Evolutionary conservation across 2,797 vertebrate genomes (phyloP), one percentile per base, ranked within the genome.

Genomic region (Emys orbicularis): DNA sequence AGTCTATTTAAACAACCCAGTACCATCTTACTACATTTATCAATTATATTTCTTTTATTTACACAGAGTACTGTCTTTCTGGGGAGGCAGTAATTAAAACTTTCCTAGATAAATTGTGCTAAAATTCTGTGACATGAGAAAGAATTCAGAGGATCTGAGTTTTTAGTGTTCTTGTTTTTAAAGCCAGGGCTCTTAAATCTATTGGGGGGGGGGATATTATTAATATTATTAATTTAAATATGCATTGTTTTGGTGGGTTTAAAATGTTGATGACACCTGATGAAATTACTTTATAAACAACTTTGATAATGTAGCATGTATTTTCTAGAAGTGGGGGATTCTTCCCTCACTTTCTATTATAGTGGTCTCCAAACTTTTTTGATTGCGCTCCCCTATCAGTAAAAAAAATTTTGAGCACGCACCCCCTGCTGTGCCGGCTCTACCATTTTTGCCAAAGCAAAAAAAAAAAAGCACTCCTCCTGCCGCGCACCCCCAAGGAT

Each of bases 21-120:
- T 92, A 92, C 86, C 88, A 91, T 96, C 94, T 96, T 93, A 98
- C 95, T 94, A 93, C 91, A 90, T 98, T 97, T 97, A 97, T 95
- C 95, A 96, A 84, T 95, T 97, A 95, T 89, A 96, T 96, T 97
- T 97, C 95, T 93, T 94, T 95, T 97, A 96, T 97, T 96, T 95
- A 86, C 96, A 94, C 61, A 89, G 88, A 90, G 44, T 29, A 92
- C 74, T 84, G 44, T 95, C 95, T 97, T 96, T 95, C 90, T 96
- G 88, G 86, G 94, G 92, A 92, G 89, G 81, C 90, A 96, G 79
- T 93, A 96, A 97, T 97, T 97, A 97, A 97, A 97, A 96, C 89
- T 95, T 96, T 94, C 57, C 93, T 91, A 59, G 95, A 95, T 91
- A 96, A 96, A 94, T 93, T 92, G 86, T 86, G 49, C 86, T 97